Evolutionary conservation across 2,113 vertebrate genomes (phyloP), one percentile per base, ranked within the genome.

Genomic region (Rhodinocichla rosea): DNA sequence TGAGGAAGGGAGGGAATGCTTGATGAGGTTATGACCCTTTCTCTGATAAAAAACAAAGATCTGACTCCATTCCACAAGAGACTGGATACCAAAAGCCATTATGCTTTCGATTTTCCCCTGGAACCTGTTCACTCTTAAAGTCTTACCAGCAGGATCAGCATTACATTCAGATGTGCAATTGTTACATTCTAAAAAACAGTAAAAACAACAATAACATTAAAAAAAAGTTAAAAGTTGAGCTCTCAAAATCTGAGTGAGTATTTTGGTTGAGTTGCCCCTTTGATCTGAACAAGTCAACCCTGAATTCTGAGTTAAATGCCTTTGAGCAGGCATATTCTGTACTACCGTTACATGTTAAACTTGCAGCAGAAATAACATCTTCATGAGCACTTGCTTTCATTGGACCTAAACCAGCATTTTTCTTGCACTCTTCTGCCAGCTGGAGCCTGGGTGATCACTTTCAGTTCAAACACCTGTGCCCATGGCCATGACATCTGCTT

Each of bases 1-100:
- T 81, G 83, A 96, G 92, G 83, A 96, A 94, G 81, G 91, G 90
- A 95, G 63, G 87, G 94, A 91, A 94, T 76, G 50, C 52, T 89
- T 85, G 67, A 70, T 21, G 39, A 87, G 82, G 85, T 88, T 87
- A 92, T 59, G 83, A 87, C 68, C 32, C 40, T 50, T 79, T 71
- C 55, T 84, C 75, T 87, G 86, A 94, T 89, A 80, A 90, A 88
- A 94, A 63, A 1, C 27, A 76, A 92, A 94, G 83, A 57, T 71
- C 39, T 0, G 1, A 84, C 74, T 92, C 52, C 21, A 50, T 90
- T 93, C 45, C 57, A 87, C 35, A 60, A 53, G 40, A 74, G 37
- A 79, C 23, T 78, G 62, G 42, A 76, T 57, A 93, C 9, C 3
- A 2, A 83, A 83, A 81, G 32, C 19, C 47, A 71, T 39, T 55